Evolutionary conservation across 2,113 vertebrate species (phyloP).

Genomic region (Stictonetta naevosa): DNA sequence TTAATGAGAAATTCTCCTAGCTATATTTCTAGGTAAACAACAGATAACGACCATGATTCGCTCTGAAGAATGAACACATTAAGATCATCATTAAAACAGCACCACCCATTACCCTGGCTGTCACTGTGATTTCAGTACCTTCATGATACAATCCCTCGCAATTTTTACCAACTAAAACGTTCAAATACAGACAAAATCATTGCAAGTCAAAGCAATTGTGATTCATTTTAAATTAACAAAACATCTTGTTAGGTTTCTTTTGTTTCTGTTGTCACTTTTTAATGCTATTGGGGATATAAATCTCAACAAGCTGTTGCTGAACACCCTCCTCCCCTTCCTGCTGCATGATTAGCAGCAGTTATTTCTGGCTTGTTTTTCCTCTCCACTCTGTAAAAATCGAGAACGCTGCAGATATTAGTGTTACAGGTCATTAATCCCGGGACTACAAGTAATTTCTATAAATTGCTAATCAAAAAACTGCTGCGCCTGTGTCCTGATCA

Average conservation of each 20-base stretch:
- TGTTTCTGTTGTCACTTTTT: background rate
- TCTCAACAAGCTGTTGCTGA: background rate
- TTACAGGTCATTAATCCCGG: background rate
- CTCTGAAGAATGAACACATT: background rate
- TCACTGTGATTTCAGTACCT: background rate
- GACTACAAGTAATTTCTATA: background rate
- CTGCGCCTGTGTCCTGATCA: background rate
- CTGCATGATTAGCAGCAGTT: background rate
- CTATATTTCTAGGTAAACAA: background rate
- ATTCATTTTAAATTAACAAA: background rate
- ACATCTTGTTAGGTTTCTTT: background rate
- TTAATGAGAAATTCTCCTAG: background rate
- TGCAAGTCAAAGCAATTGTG: background rate
- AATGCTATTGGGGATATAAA: background rate
- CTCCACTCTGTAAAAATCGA: background rate
- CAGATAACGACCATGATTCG: background rate
- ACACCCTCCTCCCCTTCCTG: background rate
- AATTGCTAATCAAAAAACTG: accelerated
- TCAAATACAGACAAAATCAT: background rate
- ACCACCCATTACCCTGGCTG: background rate
- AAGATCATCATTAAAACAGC: background rate
- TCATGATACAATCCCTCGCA: background rate
- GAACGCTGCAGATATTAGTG: background rate
- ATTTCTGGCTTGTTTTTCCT: background rate
- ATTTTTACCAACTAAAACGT: background rate